Evolutionary conservation across 2,113 vertebrate species (phyloP).

Genomic region (Zootoca vivipara): DNA sequence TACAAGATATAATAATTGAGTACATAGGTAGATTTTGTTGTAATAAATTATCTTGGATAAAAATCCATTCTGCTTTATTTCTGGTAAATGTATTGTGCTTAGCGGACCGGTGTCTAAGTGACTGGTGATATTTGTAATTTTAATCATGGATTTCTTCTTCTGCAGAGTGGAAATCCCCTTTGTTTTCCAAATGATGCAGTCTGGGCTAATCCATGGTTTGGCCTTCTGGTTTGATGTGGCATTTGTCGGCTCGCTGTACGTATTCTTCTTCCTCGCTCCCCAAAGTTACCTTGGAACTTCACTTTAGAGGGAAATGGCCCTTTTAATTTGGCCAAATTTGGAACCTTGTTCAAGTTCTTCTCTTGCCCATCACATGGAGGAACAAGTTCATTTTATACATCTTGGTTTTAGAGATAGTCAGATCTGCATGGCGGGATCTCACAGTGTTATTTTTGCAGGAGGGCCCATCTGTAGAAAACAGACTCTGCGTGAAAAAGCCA

Average conservation of each 20-base stretch:
- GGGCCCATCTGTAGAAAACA: not conserved
- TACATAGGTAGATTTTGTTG: not conserved
- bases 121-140: not conserved
- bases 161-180: constrained; percentile 84
- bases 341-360: not conserved
- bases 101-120: not conserved
- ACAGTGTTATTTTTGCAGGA: not conserved
- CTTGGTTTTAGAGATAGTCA: not conserved
- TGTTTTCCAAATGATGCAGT: constrained; percentile 78
- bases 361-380: not conserved
- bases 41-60: not conserved
- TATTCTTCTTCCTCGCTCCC: constrained; percentile 1
- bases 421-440: not conserved
- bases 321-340: not conserved
- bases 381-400: not conserved
- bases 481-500: not conserved
- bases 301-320: not conserved
- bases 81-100: not conserved
- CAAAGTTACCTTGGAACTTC: not conserved
- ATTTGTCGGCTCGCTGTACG: constrained; percentile 80
- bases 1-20: no score
- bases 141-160: constrained; percentile 10
- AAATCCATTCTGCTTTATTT: not conserved
- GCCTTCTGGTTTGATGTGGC: constrained; percentile 86
- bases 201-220: constrained; percentile 82